Evolutionary conservation across 1,140 invertebrate genomes (phyloP).

Genomic region (Hesperophylax magnus): DNA sequence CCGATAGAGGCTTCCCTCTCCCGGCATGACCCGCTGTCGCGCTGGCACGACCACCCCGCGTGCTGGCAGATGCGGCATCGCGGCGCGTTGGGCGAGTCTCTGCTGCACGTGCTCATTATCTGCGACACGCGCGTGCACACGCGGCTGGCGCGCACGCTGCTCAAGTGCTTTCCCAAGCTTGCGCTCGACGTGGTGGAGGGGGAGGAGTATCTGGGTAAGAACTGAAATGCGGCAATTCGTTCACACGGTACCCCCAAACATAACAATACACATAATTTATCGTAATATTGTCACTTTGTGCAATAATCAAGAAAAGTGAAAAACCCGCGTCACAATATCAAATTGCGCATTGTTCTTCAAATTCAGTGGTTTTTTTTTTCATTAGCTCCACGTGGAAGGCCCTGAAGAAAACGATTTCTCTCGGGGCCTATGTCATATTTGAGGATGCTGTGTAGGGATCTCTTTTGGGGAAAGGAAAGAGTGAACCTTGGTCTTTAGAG

Average conservation of each 20-base stretch:
- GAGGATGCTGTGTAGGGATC: too few relatives aligned
- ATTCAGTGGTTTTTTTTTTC: too few relatives aligned
- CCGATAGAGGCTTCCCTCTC: conserved; percentile 87
- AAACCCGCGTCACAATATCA: too few relatives aligned
- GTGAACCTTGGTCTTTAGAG: too few relatives aligned
- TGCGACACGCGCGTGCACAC: conserved; percentile 89
- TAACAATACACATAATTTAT: neutral
- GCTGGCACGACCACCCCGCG: conserved; percentile 91
- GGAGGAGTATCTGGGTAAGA: conserved; percentile 93
- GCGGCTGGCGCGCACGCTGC: conserved; percentile 86
- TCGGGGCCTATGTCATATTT: too few relatives aligned
- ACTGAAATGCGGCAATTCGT: neutral
- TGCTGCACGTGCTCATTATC: conserved; percentile 95
- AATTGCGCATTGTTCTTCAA: too few relatives aligned
- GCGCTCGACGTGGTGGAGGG: conserved; percentile 96
- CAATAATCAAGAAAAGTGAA: too few relatives aligned
- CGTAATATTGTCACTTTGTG: too few relatives aligned
- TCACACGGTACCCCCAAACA: neutral
- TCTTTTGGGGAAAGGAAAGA: too few relatives aligned
- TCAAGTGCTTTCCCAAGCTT: conserved; percentile 93
- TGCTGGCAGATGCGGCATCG: conserved; percentile 98
- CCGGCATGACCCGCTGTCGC: conserved; percentile 85
- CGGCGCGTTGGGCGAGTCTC: conserved; percentile 93
- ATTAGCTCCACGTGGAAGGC: too few relatives aligned
- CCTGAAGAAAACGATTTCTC: too few relatives aligned